These are phyloP conservation scores for Latrodectus geometricus DNA, from an alignment of 1,140 invertebrate genomes.

Conservation along the genomic window DNA sequence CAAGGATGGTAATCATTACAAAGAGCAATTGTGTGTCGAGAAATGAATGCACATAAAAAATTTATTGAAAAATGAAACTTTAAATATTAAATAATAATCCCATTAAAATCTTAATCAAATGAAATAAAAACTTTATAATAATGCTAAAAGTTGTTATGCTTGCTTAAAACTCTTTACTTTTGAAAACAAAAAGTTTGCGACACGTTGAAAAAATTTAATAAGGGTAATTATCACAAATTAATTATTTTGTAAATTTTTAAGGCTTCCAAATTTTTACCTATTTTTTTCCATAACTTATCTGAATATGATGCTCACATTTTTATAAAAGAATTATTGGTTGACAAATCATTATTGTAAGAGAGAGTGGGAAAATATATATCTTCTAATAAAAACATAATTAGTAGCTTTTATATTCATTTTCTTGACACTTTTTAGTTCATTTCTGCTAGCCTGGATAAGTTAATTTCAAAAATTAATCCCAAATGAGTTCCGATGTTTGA, in stretches of 20 bases:
- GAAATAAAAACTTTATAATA: neutral
- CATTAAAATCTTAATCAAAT: neutral
- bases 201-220: neutral
- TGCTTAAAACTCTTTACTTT: neutral
- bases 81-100: slow-evolving; percentile 1
- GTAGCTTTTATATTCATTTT: slow-evolving; percentile 64
- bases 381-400: slow-evolving; percentile 71
- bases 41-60: neutral
- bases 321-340: neutral
- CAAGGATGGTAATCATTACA: neutral
- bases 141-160: neutral
- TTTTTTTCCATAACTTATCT: slow-evolving; percentile 33
- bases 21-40: neutral
- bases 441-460: neutral
- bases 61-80: neutral
- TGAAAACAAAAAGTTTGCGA: neutral
- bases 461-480: too few species aligned
- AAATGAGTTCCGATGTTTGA: too few species aligned
- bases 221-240: neutral
- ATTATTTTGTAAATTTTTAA: slow-evolving; percentile 63
- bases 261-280: slow-evolving; percentile 18
- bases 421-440: neutral
- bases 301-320: slow-evolving; percentile 1
- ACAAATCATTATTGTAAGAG: neutral
- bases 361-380: slow-evolving; percentile 66